phyloP scores from a whole-genome alignment of 2,113 vertebrate species.

The Nicator chloris region DNA sequence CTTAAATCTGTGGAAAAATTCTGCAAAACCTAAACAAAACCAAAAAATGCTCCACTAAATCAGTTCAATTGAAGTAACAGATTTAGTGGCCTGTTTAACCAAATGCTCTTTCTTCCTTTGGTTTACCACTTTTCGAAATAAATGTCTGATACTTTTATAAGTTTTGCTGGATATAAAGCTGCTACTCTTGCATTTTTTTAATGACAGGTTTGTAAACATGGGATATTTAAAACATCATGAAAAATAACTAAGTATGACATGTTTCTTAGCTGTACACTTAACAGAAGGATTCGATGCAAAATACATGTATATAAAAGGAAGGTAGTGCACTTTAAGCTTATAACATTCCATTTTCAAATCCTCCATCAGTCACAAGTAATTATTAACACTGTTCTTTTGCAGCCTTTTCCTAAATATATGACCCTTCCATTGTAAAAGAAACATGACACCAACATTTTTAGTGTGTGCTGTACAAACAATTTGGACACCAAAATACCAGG shows the following conservation, averaged over 20 bases:
- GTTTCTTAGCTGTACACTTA: constrained; percentile 31
- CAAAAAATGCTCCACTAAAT: background rate
- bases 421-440: background rate
- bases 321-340: constrained; percentile 34
- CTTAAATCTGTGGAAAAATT: background rate
- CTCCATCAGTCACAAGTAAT: background rate
- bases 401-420: background rate
- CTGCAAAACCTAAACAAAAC: background rate
- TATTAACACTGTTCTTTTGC: constrained; percentile 18
- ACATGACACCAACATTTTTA: background rate
- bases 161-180: constrained; percentile 35
- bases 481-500: background rate
- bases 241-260: background rate
- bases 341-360: constrained; percentile 16
- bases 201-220: background rate
- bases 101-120: background rate
- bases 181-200: background rate
- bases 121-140: background rate
- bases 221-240: constrained; percentile 28
- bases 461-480: constrained; percentile 3
- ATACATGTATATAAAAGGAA: constrained; percentile 34
- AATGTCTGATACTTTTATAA: background rate
- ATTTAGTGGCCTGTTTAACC: background rate
- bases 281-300: constrained; percentile 28
- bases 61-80: background rate